Evolutionary conservation across 2,888 invertebrate species (phyloP).

Genomic region (Volucella zonaria): DNA sequence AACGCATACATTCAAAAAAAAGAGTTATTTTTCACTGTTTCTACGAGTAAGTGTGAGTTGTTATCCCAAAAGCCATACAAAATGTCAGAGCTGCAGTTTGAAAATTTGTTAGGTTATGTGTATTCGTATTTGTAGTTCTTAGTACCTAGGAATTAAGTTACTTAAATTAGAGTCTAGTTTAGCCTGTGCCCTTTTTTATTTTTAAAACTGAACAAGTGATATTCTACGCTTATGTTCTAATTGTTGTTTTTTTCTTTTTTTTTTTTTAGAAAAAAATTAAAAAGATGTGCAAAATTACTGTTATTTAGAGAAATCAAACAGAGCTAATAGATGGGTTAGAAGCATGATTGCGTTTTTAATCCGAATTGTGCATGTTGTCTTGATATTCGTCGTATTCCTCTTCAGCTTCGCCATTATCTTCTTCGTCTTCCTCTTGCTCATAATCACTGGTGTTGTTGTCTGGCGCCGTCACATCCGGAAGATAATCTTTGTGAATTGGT

Average conservation of each 20-base stretch:
- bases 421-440: constrained; percentile 83
- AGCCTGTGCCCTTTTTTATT: no score
- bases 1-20: constrained; percentile 37
- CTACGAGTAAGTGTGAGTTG: constrained; percentile 18
- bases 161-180: constrained; percentile 42
- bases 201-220: no score
- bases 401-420: constrained; percentile 85
- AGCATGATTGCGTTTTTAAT: constrained; percentile 76
- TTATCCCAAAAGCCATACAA: constrained; percentile 64
- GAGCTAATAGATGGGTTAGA: neutral
- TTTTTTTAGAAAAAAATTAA: constrained; percentile 21
- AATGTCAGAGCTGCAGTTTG: constrained; percentile 50
- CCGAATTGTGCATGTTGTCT: constrained; percentile 82
- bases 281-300: constrained; percentile 29
- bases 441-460: constrained; percentile 85
- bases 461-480: constrained; percentile 85
- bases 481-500: constrained; percentile 84
- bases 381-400: constrained; percentile 86
- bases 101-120: constrained; percentile 37
- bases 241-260: constrained; percentile 15
- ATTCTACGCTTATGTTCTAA: no score
- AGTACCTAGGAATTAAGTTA: constrained; percentile 68
- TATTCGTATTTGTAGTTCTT: constrained; percentile 26
- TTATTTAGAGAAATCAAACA: no score
- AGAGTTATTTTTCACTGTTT: constrained; percentile 27